Conservation (phyloP, 2,888 invertebrate species). For the Epistrophella euchroma region DNA sequence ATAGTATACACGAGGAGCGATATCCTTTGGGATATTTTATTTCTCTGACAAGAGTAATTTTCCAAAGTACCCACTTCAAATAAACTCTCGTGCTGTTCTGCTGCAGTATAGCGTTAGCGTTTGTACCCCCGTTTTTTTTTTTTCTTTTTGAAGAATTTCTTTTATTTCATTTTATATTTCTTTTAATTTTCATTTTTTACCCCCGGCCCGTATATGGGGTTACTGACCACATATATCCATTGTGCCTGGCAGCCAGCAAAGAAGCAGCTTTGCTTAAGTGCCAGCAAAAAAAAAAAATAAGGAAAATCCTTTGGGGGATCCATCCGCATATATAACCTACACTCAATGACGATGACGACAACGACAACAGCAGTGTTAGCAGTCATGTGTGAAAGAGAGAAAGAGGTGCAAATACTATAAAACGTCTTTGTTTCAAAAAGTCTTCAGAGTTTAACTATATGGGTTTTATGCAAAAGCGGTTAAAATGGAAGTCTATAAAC, state of each 20-base stretch:
- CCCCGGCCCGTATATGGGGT: slow-evolving; percentile 62
- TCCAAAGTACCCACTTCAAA: slow-evolving; percentile 69
- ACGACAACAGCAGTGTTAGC: slow-evolving; percentile 12
- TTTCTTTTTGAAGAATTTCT: slow-evolving; percentile 41
- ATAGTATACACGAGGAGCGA: background rate
- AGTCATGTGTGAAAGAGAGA: slow-evolving; percentile 48
- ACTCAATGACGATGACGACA: slow-evolving; percentile 33
- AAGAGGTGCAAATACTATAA: slow-evolving; percentile 58
- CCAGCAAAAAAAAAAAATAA: slow-evolving; percentile 39
- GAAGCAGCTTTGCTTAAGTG: slow-evolving; percentile 47
- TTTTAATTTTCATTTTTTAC: slow-evolving; percentile 32
- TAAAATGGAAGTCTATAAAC: slow-evolving; percentile 28
- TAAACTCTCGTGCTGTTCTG: slow-evolving; percentile 61
- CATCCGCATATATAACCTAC: slow-evolving; percentile 43
- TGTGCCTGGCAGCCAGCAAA: slow-evolving; percentile 44
- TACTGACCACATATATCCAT: slow-evolving; percentile 73
- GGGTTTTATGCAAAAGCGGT: slow-evolving; percentile 56
- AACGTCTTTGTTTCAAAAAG: slow-evolving; percentile 65
- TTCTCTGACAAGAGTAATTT: slow-evolving; percentile 67
- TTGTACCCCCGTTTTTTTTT: slow-evolving; percentile 47
- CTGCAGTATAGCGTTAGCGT: slow-evolving; percentile 44
- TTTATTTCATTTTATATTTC: slow-evolving; percentile 39
- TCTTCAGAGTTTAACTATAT: slow-evolving; percentile 37
- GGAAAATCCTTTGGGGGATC: slow-evolving; percentile 68
- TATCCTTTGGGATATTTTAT: slow-evolving; percentile 67